Evolutionary conservation across 1,140 invertebrate species (phyloP).

Genomic region (Brachionus plicatilis): DNA sequence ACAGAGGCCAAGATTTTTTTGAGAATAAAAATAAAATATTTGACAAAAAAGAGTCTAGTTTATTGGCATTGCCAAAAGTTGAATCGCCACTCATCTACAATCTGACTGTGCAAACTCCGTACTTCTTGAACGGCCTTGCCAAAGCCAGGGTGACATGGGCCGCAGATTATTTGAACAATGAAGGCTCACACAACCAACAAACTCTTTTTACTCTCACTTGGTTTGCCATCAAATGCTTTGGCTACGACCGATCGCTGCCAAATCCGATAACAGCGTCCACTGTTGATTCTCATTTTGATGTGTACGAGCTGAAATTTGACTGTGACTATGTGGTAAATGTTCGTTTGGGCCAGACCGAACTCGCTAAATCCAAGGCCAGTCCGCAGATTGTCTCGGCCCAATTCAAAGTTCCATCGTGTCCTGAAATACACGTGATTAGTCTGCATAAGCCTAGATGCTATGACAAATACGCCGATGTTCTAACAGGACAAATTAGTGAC

Average conservation of each 20-base stretch:
- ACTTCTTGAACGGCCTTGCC: background rate
- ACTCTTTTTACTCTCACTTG: background rate
- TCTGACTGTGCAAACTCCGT: background rate
- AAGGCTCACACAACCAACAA: background rate
- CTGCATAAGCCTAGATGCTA: background rate
- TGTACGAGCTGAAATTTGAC: constrained; percentile 21
- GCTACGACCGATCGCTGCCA: background rate
- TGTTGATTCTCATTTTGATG: background rate
- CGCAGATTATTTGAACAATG: background rate
- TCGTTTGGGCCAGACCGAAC: background rate
- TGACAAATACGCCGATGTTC: background rate
- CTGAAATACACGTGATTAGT: background rate
- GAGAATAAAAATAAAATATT: background rate
- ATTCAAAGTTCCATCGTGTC: constrained; percentile 13
- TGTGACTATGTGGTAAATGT: constrained; percentile 38
- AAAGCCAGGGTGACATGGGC: background rate
- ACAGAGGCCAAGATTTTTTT: background rate
- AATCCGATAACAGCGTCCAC: constrained; percentile 11
- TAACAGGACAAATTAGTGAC: background rate
- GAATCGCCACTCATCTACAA: background rate
- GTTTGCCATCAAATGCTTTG: constrained; percentile 30
- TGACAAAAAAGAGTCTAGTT: background rate
- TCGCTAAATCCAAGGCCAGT: background rate
- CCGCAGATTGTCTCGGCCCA: background rate
- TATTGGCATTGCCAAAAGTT: background rate